Evolutionary conservation across 2,888 invertebrate species (phyloP), one percentile per base, ranked within the genome.

Genomic region (Cataglyphis livida): DNA sequence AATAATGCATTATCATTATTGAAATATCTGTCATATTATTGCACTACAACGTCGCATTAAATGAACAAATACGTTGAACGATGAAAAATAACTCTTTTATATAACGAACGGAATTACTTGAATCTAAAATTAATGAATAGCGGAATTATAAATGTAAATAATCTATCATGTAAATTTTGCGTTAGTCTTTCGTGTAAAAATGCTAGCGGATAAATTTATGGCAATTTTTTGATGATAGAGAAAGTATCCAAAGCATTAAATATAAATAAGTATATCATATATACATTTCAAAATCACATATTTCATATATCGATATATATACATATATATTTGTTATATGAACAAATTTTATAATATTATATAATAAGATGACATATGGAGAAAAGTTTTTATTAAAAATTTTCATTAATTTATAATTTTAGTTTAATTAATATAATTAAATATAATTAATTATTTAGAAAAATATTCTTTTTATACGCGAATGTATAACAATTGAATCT

Each of bases 151-250:
- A 75, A 71, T 81, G 79, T 61, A 75, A 78, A 74, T 79, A 84
- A 79, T 87, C 86, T 78, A 64, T 86, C 81, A 87, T 87, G 86
- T 79, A 87, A 87, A 86, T 86, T 78, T 81, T 10, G 41, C 38
- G 64, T 74, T 61, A 78, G 79, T 68, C 48, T 62, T 62, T 21
- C 21, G 44, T 59, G 38, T 51, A 65, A 76, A 84, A 78, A 84
- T 81, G 25, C 41, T 12, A 66, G 35, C 74, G 54, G 21, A 25
- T 75, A 61, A 86, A 82, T 68, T 66, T 78, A 65, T 61, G n/a
- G 82, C 44, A 10, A 78, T 38, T 78, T 78, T 79, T 83, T 32
- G 41, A 41, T n/a, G 28, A 6, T 21, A 28, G 41, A 21, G 41
- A 66, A 44, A 71, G 28, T n/a, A 18, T 54, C 41, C 44, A 71